Conservation (phyloP, 2,797 vertebrate species). For the Odontamblyopus lacepedii region DNA sequence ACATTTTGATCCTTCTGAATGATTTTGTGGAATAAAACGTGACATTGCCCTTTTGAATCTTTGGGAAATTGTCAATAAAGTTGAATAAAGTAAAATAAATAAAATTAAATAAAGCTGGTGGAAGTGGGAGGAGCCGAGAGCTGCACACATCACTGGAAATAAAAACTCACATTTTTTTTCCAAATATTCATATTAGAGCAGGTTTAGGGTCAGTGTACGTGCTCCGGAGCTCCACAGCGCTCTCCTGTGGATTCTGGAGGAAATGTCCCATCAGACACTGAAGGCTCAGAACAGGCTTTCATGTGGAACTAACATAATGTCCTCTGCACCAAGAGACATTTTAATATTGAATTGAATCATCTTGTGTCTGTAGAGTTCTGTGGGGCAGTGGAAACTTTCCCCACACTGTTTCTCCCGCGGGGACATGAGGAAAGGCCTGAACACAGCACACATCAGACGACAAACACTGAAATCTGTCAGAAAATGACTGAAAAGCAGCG, state of each 20-base stretch:
- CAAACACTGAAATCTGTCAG: too few species aligned
- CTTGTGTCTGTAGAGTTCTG: too few species aligned
- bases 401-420: too few species aligned
- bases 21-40: conserved; percentile 15
- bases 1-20: not conserved
- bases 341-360: too few species aligned
- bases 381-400: too few species aligned
- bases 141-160: not conserved
- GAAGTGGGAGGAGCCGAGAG: conserved; percentile 2
- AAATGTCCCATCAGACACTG: too few species aligned
- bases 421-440: too few species aligned
- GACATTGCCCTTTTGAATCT: conserved; percentile 9
- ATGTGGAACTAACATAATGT: too few species aligned
- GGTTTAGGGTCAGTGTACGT: not conserved
- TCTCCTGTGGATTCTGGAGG: not conserved
- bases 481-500: too few species aligned
- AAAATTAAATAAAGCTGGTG: not conserved
- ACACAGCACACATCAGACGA: too few species aligned
- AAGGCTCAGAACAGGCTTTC: too few species aligned
- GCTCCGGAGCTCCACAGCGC: not conserved
- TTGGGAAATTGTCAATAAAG: conserved; percentile 14
- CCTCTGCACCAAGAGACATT: too few species aligned
- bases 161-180: not conserved
- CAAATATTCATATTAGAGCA: not conserved
- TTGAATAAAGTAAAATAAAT: not conserved